Percentiles rank a stretch among this genome's conserved stretches.
phyloP scores from a whole-genome alignment of 2,888 invertebrate species.

The Oeneis ivallda region DNA sequence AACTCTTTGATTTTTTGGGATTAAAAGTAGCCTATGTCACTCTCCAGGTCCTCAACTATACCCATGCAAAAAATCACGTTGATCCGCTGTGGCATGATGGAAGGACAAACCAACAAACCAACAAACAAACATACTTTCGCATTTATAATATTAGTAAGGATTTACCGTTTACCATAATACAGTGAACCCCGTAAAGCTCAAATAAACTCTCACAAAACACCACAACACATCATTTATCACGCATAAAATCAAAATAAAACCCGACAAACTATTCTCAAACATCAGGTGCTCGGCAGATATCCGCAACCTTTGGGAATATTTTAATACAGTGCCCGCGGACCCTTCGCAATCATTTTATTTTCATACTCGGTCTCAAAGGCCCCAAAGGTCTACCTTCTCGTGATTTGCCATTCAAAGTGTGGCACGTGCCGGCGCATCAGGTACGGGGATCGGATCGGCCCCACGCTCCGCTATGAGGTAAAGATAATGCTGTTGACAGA shows the following conservation, averaged over 20 bases:
- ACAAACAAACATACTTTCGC: too few species aligned
- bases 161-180: neutral
- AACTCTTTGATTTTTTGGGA: too few species aligned
- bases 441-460: constrained; percentile 32
- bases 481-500: constrained; percentile 74
- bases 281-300: constrained; percentile 65
- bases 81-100: too few species aligned
- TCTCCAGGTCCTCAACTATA: too few species aligned
- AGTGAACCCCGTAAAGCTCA: neutral
- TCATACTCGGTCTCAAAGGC: constrained; percentile 74
- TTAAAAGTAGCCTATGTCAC: too few species aligned
- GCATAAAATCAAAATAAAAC: constrained; percentile 63
- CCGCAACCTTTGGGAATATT: constrained; percentile 70
- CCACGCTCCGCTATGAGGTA: constrained; percentile 48
- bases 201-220: constrained; percentile 5
- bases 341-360: constrained; percentile 80
- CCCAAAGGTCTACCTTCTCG: constrained; percentile 74
- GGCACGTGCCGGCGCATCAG: constrained; percentile 48
- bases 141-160: too few species aligned
- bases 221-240: constrained; percentile 43
- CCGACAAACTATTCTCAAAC: constrained; percentile 62
- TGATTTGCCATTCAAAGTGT: constrained; percentile 78
- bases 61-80: too few species aligned
- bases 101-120: too few species aligned
- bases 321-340: constrained; percentile 70